Base-by-base conservation (phyloP, 2,113 vertebrate species). In the Erinaceus europaeus region DNA sequence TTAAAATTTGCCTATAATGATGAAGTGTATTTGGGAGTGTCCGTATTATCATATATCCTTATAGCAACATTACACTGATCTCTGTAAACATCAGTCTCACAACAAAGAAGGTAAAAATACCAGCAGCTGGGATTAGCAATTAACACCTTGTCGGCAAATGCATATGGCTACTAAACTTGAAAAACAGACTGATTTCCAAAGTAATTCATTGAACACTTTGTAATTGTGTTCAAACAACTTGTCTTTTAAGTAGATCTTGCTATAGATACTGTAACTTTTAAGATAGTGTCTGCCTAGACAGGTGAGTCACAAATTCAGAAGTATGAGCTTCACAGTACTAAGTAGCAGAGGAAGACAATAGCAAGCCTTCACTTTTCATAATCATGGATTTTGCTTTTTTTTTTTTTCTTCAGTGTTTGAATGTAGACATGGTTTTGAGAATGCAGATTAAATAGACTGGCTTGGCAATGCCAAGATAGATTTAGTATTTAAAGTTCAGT, bases 401-500 rank as follows among this genome's bases (percentile, higher is more conserved):
- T n/a, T n/a, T n/a, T n/a, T n/a, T n/a, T n/a, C n/a, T n/a, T n/a
- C 53, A 36, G 34, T 67, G 25, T 69, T 86, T 20, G 42, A 67
- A 9, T 76, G 50, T 34, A 76, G 67, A 77, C 36, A 61, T 48
- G 20, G 72, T 44, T 88, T 91, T 72, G 90, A 90, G 84, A 84
- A 89, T 67, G 50, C 20, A 67, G 59, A 71, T 29, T 71, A 78
- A 91, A 61, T 34, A 93, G 46, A 73, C 57, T 79, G 84, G 62
- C 32, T 93, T 72, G 86, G 91, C 73, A 79, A 55, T 53, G 55
- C 65, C 9, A 72, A 34, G 53, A 67, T 87, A 92, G 84, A 93
- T 84, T 89, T 90, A 93, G 81, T 92, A 92, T 92, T 94, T 94
- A 95, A 94, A 94, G 91, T 95, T 95, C 94, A 95, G 78, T 90